Base-by-base conservation (phyloP, 2,888 invertebrate genomes). In the Tenthredo livida region DNA sequence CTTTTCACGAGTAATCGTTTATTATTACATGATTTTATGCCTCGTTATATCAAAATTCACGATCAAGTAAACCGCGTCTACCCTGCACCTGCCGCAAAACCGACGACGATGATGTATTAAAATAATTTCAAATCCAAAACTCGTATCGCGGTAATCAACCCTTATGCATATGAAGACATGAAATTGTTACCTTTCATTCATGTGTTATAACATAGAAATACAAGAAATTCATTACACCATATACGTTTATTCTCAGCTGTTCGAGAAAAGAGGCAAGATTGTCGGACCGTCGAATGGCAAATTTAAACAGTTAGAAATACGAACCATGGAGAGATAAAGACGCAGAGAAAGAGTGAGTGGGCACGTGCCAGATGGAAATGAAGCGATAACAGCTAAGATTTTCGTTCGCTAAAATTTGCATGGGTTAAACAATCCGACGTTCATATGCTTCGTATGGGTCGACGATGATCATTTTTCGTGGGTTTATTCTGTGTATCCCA, bases 311-410 rank as follows among this genome's bases (percentile, higher is more conserved):
- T 29, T 1, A 6, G 67, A 5, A 17, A 67, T 67, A 29, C 29
- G 67, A 29, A 33, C 1, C 6, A 17, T 17, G 15, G 25, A 33
- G 15, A 15, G 33, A 33, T 6, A 15, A 17, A 67, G 7, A 25
- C 4, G 4, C 0, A 10, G 25, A 25, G 25, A 25, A 21, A 25
- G 25, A 61, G n/a, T 4, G 25, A 25, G 12, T 21, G 12, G 17
- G 33, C 77, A 29, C 50, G 29, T 77, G 54, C 33, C 25, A 40
- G 43, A 80, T 40, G 58, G n/a, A 80, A 61, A 61, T 80, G 61
- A 80, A 58, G 21, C 80, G 80, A 80, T 80, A 58, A 61, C 21
- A 80, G 58, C 61, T 80, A 58, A 80, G 80, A 61, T 40, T 80
- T 50, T 29, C 5, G 50, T 33, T 29, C 61, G n/a, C 33, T 40